A percentile compares a stretch with the other conserved stretches of the same genome.
Conservation (phyloP, 2,888 invertebrate species). For the Erynnis tages region DNA sequence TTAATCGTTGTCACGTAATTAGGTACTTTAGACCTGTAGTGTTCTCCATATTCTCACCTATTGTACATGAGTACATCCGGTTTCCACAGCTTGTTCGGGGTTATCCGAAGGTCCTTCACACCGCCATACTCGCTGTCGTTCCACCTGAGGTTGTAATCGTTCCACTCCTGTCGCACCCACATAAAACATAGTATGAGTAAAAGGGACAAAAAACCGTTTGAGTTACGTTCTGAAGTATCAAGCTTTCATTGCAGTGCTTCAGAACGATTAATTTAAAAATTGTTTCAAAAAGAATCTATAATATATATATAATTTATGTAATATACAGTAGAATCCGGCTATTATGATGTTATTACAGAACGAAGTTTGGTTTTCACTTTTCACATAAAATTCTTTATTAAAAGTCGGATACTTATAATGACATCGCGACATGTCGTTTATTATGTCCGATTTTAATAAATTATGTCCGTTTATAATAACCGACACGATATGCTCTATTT, state of each 20-base stretch:
- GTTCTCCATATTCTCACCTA: constrained; percentile 85
- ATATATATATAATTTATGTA: too few relatives aligned
- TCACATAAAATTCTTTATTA: too few relatives aligned
- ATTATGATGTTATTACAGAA: too few relatives aligned
- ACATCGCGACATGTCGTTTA: too few relatives aligned
- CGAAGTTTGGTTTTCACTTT: too few relatives aligned
- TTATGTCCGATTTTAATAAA: too few relatives aligned
- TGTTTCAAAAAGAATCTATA: too few relatives aligned
- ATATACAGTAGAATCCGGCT: too few relatives aligned
- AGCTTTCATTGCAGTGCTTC: too few relatives aligned
- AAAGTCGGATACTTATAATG: too few relatives aligned
- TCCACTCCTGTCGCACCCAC: constrained; percentile 92
- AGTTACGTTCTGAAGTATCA: neutral
- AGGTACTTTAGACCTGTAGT: neutral
- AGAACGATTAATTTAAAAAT: neutral
- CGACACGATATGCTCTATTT: too few relatives aligned
- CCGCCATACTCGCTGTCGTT: constrained; percentile 97
- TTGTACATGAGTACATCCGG: constrained; percentile 99
- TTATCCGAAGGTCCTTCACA: constrained; percentile 96
- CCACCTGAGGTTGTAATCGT: constrained; percentile 98
- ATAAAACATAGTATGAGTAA: constrained; percentile 39
- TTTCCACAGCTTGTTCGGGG: constrained; percentile 97
- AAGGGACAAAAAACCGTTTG: constrained; percentile 34
- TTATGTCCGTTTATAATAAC: too few relatives aligned
- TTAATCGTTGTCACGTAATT: neutral